Evolutionary conservation across 1,140 invertebrate genomes (phyloP).

Genomic region (Aphelinus certus): DNA sequence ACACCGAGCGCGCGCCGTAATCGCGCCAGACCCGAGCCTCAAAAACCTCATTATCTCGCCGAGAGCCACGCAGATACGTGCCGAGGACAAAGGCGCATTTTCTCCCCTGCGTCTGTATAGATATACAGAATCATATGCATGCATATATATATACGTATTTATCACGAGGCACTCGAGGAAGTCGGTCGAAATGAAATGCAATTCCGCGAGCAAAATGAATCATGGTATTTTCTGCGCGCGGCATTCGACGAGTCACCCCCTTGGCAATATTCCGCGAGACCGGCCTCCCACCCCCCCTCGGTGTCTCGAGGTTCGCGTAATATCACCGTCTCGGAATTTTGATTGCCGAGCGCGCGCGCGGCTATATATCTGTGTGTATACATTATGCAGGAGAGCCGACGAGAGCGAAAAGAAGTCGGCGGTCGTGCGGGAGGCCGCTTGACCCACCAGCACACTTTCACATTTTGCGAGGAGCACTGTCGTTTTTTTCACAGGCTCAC

Average conservation of each 20-base stretch:
- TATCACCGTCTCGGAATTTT: conserved; percentile 26
- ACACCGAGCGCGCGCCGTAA: too few relatives aligned
- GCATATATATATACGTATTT: neutral
- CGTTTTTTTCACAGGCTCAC: too few relatives aligned
- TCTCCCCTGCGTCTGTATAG: neutral
- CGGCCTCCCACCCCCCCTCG: neutral
- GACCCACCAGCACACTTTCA: conserved; percentile 60
- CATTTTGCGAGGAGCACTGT: conserved; percentile 44
- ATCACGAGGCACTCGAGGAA: too few relatives aligned
- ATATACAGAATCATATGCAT: neutral
- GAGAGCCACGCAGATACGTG: too few relatives aligned
- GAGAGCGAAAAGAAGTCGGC: too few relatives aligned
- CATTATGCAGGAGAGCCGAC: neutral
- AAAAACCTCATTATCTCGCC: conserved; percentile 9
- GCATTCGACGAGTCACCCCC: neutral
- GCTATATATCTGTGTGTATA: neutral
- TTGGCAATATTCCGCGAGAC: neutral
- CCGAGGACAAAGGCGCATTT: neutral
- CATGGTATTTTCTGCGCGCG: conserved; percentile 29
- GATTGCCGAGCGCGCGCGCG: conserved; percentile 1
- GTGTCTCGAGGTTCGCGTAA: neutral
- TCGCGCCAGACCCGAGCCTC: neutral
- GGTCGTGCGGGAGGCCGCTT: conserved; percentile 37
- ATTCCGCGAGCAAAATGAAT: conserved; percentile 31
- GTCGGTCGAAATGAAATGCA: conserved; percentile 18